phyloP scores from a whole-genome alignment of 2,888 invertebrate species.

The Subacronicta megacephala region DNA sequence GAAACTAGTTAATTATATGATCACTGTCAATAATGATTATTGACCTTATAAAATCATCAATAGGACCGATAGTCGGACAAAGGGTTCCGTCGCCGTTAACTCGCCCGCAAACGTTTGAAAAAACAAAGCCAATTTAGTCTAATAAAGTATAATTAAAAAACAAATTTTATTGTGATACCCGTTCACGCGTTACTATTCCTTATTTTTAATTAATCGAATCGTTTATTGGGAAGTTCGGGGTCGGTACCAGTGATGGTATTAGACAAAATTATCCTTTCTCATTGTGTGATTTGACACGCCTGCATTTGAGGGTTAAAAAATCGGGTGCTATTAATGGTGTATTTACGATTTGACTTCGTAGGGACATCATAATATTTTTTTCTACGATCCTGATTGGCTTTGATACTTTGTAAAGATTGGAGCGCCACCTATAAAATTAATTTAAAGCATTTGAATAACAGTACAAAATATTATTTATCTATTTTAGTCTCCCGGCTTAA shows the following conservation, averaged over 20 bases:
- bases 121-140: conserved; percentile 85
- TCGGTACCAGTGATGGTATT: conserved; percentile 75
- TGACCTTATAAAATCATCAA: conserved; percentile 88
- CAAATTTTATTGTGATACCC: conserved; percentile 82
- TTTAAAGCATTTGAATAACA: conserved; percentile 40
- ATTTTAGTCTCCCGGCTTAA: conserved; percentile 11
- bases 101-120: conserved; percentile 69
- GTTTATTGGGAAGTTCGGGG: conserved; percentile 68
- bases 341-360: conserved; percentile 64
- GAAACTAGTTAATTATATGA: conserved; percentile 85
- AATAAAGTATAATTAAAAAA: conserved; percentile 87
- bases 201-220: conserved; percentile 84
- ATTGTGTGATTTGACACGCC: conserved; percentile 81
- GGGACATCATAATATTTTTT: conserved; percentile 58
- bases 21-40: conserved; percentile 86
- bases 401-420: conserved; percentile 61
- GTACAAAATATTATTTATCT: conserved; percentile 31
- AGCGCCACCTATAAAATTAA: conserved; percentile 67
- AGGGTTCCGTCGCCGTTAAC: conserved; percentile 76
- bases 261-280: conserved; percentile 68
- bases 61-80: conserved; percentile 80
- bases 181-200: conserved; percentile 78
- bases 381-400: conserved; percentile 59
- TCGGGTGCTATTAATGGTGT: conserved; percentile 77
- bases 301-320: conserved; percentile 69